Conservation (phyloP, 2,888 invertebrate genomes). For the Melinaea menophilus region DNA sequence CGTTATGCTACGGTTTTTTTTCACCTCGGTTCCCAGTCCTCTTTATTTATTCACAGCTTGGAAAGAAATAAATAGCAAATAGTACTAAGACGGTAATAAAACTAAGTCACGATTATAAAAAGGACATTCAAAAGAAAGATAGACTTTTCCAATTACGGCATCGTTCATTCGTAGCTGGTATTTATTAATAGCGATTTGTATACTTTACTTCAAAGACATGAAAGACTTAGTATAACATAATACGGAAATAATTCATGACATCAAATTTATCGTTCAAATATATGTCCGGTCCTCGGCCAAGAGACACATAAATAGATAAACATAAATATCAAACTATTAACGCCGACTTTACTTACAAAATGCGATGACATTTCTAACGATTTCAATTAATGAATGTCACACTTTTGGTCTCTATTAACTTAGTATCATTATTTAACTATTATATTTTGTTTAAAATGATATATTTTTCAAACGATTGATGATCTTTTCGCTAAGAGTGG, state of each 20-base stretch:
- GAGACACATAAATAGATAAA: slow-evolving; percentile 15
- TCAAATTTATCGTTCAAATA: slow-evolving; percentile 8
- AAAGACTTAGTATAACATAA: slow-evolving; percentile 6
- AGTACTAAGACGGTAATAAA: slow-evolving; percentile 7
- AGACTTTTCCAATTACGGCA: slow-evolving; percentile 7
- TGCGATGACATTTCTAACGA: slow-evolving; percentile 20
- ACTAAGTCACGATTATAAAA: slow-evolving; percentile 8
- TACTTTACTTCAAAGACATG: neutral
- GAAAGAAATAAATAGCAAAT: slow-evolving; percentile 27
- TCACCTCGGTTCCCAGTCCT: slow-evolving; percentile 27
- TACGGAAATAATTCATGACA: slow-evolving; percentile 5
- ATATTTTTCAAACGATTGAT: no score
- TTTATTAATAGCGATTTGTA: slow-evolving; percentile 1
- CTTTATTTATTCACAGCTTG: slow-evolving; percentile 31
- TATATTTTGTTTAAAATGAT: no score
- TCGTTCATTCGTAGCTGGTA: slow-evolving; percentile 2
- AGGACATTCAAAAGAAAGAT: slow-evolving; percentile 5
- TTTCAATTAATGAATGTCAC: slow-evolving; percentile 16
- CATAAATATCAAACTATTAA: slow-evolving; percentile 26
- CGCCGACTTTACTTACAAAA: slow-evolving; percentile 20
- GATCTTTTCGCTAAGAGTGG: no score
- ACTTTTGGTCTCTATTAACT: neutral
- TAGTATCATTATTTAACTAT: neutral
- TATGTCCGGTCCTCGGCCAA: slow-evolving; percentile 10
- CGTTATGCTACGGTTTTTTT: slow-evolving; percentile 31